Conservation (phyloP, 2,113 vertebrate genomes). For the Campylorhamphus procurvoides region DNA sequence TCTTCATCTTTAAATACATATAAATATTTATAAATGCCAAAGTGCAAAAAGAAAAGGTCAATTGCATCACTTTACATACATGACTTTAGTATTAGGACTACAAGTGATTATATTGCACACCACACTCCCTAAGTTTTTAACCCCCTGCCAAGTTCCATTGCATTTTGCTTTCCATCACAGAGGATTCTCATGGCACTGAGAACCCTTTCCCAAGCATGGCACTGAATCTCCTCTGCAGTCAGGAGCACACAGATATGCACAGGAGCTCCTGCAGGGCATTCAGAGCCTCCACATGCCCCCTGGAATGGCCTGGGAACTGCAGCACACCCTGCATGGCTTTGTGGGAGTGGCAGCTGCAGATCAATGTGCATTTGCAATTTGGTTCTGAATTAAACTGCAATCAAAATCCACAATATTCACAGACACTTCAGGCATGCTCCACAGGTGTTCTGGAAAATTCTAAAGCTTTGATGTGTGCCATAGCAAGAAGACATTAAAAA, state of each 20-base stretch:
- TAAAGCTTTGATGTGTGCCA: background rate
- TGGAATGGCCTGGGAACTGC: background rate
- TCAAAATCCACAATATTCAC: background rate
- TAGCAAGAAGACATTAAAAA: background rate
- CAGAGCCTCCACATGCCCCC: background rate
- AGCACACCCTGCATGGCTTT: background rate
- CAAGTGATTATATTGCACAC: constrained; percentile 44
- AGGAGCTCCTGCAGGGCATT: background rate
- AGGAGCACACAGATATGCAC: background rate
- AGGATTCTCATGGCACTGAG: background rate
- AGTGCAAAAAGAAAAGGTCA: constrained; percentile 47
- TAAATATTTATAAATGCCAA: constrained; percentile 53
- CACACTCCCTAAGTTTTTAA: background rate
- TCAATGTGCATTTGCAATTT: background rate
- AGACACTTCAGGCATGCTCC: background rate
- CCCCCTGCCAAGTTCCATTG: background rate
- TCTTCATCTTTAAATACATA: constrained; percentile 57
- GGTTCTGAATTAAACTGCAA: background rate
- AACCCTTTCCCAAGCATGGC: background rate
- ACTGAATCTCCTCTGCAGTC: background rate
- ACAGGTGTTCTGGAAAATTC: background rate
- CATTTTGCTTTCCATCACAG: background rate
- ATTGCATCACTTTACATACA: constrained; percentile 15
- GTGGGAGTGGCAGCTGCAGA: background rate
- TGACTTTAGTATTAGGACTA: constrained; percentile 23